Evolutionary conservation across 2,113 vertebrate genomes (phyloP), one percentile per base, ranked within the genome.

Genomic region (Equus quagga): DNA sequence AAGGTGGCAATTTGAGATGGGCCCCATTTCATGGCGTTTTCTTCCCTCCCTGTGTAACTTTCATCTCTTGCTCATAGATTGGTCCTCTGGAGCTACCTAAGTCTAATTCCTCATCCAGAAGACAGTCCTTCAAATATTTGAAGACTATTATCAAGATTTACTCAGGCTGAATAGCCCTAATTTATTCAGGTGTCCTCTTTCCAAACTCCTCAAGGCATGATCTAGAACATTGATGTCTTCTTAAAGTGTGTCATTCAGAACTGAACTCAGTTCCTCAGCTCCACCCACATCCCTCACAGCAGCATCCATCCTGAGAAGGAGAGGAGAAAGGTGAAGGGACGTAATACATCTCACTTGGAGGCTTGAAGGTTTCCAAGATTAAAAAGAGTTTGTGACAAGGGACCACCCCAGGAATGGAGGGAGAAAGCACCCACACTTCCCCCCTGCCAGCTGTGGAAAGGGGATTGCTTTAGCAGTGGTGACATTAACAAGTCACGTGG

Each of bases 41-140:
- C 49, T 51, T 58, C 21, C 36, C 26, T 41, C 19, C 28, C n/a
- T 70, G 51, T 31, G 21, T 75, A 75, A 69, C 33, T 89, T 94
- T 69, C 36, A 36, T 62, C 31, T 83, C 36, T 36, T n/a, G 19
- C 13, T 41, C 36, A 33, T 4, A 75, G 31, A 41, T 26, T 24
- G 24, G 19, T 64, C 41, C 23, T 75, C 70, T 84, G n/a, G 65
- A 85, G n/a, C 70, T 78, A 70, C 33, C 8, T 64, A 92, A n/a
- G 23, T 65, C 69, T 79, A 91, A 67, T 95, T 91, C 41, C 44
- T 72, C 54, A 72, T 83, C 31, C 41, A 69, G n/a, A 94, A 72
- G 8, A 69, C 3, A 80, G 17, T 51, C 56, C 54, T 86, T 64
- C 75, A 96, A 75, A 64, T 72, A 80, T 36, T 70, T 95, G 67